Percentiles rank a stretch among this genome's conserved stretches.
Evolutionary conservation across 2,113 vertebrate species (phyloP).

Genomic region (Silurus meridionalis): DNA sequence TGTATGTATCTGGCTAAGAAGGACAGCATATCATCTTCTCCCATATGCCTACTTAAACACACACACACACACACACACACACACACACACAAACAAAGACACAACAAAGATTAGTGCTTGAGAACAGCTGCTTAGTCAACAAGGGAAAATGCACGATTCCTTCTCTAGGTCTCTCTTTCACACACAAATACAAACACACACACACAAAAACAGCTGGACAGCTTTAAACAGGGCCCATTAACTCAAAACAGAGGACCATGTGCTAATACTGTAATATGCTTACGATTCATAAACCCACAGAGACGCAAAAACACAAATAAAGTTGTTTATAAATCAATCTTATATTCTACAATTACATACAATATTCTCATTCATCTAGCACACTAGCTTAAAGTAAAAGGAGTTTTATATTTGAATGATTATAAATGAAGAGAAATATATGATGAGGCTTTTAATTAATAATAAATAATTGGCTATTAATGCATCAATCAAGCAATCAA

Average conservation of each 20-base stretch:
- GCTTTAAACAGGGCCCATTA: background rate
- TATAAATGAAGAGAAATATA: background rate
- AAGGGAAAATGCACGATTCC: slow-evolving; percentile 18
- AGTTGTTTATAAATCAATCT: background rate
- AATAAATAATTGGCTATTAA: too few species aligned
- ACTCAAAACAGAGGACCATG: background rate
- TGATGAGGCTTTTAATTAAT: too few species aligned
- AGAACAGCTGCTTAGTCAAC: slow-evolving; percentile 41
- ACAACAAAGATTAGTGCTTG: slow-evolving; percentile 28
- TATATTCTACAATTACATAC: background rate
- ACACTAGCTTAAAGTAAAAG: background rate
- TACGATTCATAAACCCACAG: background rate
- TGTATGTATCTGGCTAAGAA: background rate
- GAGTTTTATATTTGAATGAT: background rate
- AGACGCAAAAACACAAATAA: background rate
- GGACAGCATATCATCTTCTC: background rate
- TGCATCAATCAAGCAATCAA: too few species aligned
- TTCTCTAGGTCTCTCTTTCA: background rate
- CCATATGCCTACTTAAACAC: background rate
- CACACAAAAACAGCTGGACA: background rate
- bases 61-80: background rate
- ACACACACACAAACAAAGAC: background rate
- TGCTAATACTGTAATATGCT: background rate
- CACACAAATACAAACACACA: too few species aligned
- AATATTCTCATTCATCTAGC: background rate